Evolutionary conservation across 2,888 invertebrate species (phyloP), one percentile per base, ranked within the genome.

Genomic region (Himalopsyche anomala): DNA sequence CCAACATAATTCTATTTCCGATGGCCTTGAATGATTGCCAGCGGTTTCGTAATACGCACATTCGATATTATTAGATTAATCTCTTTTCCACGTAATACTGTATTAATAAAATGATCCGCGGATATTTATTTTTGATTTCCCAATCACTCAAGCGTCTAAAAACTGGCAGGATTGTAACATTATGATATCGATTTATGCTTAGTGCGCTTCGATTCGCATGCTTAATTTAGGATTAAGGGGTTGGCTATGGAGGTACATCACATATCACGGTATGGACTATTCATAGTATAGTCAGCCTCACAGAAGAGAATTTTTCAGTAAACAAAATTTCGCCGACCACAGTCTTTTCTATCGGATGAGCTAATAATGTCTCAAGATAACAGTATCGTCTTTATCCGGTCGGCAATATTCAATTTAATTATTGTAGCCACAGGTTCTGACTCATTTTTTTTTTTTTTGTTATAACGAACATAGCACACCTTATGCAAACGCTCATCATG

Each of bases 11-110:
- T 80, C 80, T 80, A 80, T 80, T 80, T 42, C 80, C 80, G 83
- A 83, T 80, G 86, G 83, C 86, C 86, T 86, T 86, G 86, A 86
- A 54, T 80, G 80, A 51, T 83, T 86, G 86, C 86, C 86, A 86
- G 69, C 79, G 38, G 45, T 85, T 82, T 82, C 82, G 85, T 85
- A 85, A 85, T 74, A 62, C 62, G 62, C 62, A 62, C 62, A 8
- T 62, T 28, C 62, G 62, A 62, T 62, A 62, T 62, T 62, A 62
- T 62, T 62, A 62, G 62, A 62, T 62, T 19, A 62, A 62, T 28
- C 62, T 62, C 19, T 62, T 19, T 51, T 62, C 62, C 19, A 2
- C 62, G 62, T 11, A 62, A 62, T 11, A 19, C 62, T 5, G 62
- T 5, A 62, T 62, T 62, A 0, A 62, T 62, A 62, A 62, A 62